Percentiles rank a stretch among this genome's conserved stretches.
These are phyloP conservation scores for Drosophila picticornis DNA, from an alignment of 2,888 invertebrate species.

Conservation along the genomic window DNA sequence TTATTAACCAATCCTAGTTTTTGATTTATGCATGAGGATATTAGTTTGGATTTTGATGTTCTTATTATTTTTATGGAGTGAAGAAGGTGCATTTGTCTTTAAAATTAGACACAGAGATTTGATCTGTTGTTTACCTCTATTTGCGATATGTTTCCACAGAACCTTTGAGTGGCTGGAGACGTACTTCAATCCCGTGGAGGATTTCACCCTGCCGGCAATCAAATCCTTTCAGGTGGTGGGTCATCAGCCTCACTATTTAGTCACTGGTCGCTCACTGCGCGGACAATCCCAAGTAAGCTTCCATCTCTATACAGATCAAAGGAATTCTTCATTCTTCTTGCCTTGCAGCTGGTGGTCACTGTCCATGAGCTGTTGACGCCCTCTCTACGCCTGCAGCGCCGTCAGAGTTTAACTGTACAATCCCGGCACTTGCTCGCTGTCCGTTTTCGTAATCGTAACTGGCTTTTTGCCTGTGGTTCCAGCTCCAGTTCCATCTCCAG, in stretches of 20 bases:
- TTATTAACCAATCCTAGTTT: background rate
- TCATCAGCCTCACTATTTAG: constrained; percentile 63
- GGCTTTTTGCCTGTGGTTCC: constrained; percentile 72
- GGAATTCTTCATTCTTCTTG: too few relatives aligned
- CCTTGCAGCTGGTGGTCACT: constrained; percentile 66
- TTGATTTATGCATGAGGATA: background rate
- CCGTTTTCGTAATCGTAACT: constrained; percentile 73
- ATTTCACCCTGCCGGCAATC: constrained; percentile 72
- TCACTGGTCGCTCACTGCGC: constrained; percentile 67
- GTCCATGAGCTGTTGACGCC: constrained; percentile 65
- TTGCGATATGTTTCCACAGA: constrained; percentile 43
- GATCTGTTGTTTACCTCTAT: background rate
- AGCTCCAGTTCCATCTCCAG: background rate
- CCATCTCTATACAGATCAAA: background rate
- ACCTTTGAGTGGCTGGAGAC: constrained; percentile 81
- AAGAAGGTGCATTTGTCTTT: too few relatives aligned
- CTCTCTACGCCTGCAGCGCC: constrained; percentile 58
- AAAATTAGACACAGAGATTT: too few relatives aligned
- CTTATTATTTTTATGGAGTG: too few relatives aligned
- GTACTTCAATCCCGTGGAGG: constrained; percentile 79
- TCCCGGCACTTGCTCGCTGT: constrained; percentile 62
- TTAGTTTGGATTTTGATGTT: too few relatives aligned
- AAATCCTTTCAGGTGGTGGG: constrained; percentile 72
- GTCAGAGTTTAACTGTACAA: constrained; percentile 74
- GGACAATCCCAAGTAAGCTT: constrained; percentile 66